Base-by-base conservation (phyloP, 2,888 invertebrate species). In the Drosophila stalkeri region DNA sequence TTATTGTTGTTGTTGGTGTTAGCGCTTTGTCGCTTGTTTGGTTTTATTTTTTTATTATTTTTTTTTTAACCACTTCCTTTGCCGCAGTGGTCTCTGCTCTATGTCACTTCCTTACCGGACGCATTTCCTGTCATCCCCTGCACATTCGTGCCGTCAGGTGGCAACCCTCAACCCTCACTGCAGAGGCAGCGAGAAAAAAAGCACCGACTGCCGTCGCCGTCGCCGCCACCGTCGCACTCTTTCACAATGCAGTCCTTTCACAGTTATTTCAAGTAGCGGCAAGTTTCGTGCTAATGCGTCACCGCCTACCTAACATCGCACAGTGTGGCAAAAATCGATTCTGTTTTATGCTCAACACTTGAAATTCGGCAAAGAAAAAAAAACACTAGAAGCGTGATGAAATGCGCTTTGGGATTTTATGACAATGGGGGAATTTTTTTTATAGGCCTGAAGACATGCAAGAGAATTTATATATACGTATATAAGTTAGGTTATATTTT, bases 51-150 rank as follows among this genome's bases (percentile, higher is more conserved):
- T 6, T 35, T 27, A 35, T 35, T 35, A 11, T 35, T 62, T 41
- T 27, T 35, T 41, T 44, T 78, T 75, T 86, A 85, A 85, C 75
- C 85, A 89, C 90, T 85, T 85, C 85, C 85, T 86, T 84, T 84
- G 76, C 69, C 59, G 63, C 82, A 70, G 51, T 63, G 41, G 66
- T 71, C 64, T 35, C 46, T 54, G 66, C 56, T 65, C 65, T 70
- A 46, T 75, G 60, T 60, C 70, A 84, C 88, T 85, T 85, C 88
- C 85, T 89, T 72, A 62, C 85, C 85, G 73, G 77, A 75, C 80
- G 80, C 60, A 69, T 64, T 87, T 85, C 90, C 85, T 84, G 89
- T 75, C 80, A 60, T 68, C 77, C 81, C 67, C 59, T 41, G 23
- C 68, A 44, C 55, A 39, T 39, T 41, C 55, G 20, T 41, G 33